Percentiles rank a stretch among this genome's conserved stretches.
phyloP scores from a whole-genome alignment of 2,113 vertebrate species.

The Talpa occidentalis region DNA sequence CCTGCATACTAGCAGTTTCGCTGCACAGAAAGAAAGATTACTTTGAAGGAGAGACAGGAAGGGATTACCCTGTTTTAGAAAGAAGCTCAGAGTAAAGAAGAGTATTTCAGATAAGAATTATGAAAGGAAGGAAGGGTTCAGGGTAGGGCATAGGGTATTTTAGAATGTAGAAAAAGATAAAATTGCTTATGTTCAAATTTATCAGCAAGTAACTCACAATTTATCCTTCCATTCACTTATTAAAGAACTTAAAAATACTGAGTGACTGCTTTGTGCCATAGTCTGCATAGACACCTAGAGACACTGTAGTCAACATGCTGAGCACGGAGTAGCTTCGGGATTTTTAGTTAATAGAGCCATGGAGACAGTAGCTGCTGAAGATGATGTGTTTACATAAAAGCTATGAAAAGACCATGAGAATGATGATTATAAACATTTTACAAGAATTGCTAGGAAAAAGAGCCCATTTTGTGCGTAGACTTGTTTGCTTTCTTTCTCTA shows the following conservation, averaged over 20 bases:
- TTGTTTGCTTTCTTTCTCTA: neutral
- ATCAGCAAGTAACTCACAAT: neutral
- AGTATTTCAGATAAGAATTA: neutral
- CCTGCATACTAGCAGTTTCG: neutral
- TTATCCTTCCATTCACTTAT: neutral
- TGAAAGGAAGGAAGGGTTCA: neutral
- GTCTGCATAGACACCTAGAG: neutral
- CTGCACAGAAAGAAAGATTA: neutral
- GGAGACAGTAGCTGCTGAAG: neutral
- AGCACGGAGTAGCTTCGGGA: neutral
- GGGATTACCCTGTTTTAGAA: neutral
- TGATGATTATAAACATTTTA: neutral
- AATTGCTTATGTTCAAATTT: neutral
- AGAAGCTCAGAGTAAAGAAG: neutral
- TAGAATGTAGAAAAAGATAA: neutral
- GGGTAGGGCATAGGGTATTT: neutral
- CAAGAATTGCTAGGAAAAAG: neutral
- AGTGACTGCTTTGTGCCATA: neutral
- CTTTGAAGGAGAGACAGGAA: neutral
- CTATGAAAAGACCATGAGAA: neutral
- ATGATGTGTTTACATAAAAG: neutral
- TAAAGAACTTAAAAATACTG: neutral
- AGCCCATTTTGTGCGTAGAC: neutral
- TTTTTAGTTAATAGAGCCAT: neutral
- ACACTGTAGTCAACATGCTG: neutral